These are phyloP conservation scores for Schizaphis graminum DNA, from an alignment of 2,888 invertebrate genomes.

Conservation along the genomic window DNA sequence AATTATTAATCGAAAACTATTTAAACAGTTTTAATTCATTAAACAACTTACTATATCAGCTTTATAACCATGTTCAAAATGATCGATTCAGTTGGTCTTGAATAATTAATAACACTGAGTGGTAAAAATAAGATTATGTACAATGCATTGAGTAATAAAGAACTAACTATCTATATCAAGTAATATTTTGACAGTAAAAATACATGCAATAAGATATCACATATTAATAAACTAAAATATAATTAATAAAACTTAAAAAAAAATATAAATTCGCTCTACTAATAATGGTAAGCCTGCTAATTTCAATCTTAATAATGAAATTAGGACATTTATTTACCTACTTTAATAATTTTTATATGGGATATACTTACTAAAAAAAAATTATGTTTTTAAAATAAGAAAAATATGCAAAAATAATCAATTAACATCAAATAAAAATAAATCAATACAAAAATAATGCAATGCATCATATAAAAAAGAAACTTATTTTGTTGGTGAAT, in stretches of 20 bases:
- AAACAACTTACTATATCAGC: not conserved
- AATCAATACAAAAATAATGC: too few relatives aligned
- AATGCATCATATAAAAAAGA: too few relatives aligned
- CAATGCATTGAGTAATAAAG: not conserved
- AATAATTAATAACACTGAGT: not conserved
- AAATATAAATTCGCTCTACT: not conserved
- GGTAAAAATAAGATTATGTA: not conserved
- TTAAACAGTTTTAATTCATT: not conserved
- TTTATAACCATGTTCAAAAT: not conserved
- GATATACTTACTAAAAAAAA: not conserved
- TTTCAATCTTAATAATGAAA: not conserved
- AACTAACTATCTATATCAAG: not conserved
- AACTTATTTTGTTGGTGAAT: too few relatives aligned
- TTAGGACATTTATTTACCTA: not conserved
- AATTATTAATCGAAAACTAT: not conserved
- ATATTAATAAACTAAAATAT: too few relatives aligned
- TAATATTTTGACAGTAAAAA: not conserved
- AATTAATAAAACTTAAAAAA: not conserved
- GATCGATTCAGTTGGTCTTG: not conserved
- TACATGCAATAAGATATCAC: not conserved
- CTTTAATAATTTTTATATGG: not conserved
- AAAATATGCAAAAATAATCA: not conserved
- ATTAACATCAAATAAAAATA: not conserved
- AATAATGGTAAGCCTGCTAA: not conserved
- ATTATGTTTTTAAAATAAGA: too few relatives aligned